phyloP scores from a whole-genome alignment of 2,888 invertebrate species.

The Adelphocoris suturalis region DNA sequence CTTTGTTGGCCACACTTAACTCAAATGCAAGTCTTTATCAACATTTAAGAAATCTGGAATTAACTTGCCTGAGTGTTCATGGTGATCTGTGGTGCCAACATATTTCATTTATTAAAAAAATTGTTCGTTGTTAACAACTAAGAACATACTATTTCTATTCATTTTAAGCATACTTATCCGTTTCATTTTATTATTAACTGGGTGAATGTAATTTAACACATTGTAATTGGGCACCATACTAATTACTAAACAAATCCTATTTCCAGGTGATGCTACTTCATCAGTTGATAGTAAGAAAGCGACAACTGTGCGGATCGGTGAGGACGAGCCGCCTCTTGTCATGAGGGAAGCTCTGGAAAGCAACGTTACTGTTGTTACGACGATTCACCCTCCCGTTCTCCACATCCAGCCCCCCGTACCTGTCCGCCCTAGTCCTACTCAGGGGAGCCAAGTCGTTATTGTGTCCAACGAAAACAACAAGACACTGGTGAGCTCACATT shows the following conservation, averaged over 20 bases:
- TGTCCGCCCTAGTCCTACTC: conserved; percentile 78
- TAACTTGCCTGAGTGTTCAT: no score
- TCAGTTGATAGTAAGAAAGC: conserved; percentile 68
- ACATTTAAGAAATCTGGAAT: no score
- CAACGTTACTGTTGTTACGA: conserved; percentile 87
- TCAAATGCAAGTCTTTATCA: no score
- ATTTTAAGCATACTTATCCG: no score
- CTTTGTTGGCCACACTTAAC: no score
- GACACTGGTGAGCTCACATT: conserved; percentile 80
- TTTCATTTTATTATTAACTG: no score
- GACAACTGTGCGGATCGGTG: conserved; percentile 73
- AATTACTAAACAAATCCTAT: not conserved
- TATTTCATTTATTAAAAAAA: no score
- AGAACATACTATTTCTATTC: no score
- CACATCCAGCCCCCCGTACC: conserved; percentile 74
- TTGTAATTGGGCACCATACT: no score
- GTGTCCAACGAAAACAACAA: conserved; percentile 89
- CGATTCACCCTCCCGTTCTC: conserved; percentile 88
- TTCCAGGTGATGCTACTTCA: conserved; percentile 12
- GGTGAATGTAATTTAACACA: no score
- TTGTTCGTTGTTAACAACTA: no score
- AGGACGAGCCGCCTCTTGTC: conserved; percentile 67
- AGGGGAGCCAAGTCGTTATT: conserved; percentile 84
- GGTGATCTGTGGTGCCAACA: no score
- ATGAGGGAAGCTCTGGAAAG: conserved; percentile 75